Base-by-base conservation (phyloP, 2,113 vertebrate genomes). In the Vulpes vulpes region DNA sequence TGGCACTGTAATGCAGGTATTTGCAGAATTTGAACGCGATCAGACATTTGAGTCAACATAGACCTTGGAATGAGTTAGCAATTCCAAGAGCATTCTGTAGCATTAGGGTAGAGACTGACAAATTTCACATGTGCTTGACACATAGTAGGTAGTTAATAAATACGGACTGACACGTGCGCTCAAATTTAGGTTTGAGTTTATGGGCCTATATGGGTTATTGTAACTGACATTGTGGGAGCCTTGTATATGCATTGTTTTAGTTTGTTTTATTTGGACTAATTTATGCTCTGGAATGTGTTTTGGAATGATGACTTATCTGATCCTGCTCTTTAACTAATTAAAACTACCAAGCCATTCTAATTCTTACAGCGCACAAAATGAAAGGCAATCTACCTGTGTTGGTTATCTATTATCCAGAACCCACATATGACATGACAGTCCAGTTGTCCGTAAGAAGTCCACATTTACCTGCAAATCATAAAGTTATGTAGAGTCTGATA, bases 61-160 rank as follows among this genome's bases (percentile, higher is more conserved):
- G 57, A 67, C 49, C 38, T 92, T 73, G 55, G 32, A 49, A 55
- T 30, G 79, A 71, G 38, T 49, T 80, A 88, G 60, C 30, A 23
- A 30, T 80, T 80, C 79, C 17, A n/a, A 74, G 74, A 88, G 59
- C n/a, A 3, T 64, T 69, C 35, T 55, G 30, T 43, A 91, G 38
- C n/a, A 30, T 93, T 81, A 89, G 65, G 84, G 82, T 95, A 15
- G 74, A 93, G 69, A 79, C 79, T 95, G 96, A 95, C 84, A 97
- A 95, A 98, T 98, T 97, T 96, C 98, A 96, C 97, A 97, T 27
- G 12, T 62, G 65, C 23, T 27, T 96, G 81, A 97, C 91, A 93
- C 91, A 59, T 85, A 96, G 96, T 96, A 93, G 97, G 97, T 91
- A n/a, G 91, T 60, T 82, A 96, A 81, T 91, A 59, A 57, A 74